These are phyloP conservation scores for Cetonia aurata DNA, from an alignment of 2,888 invertebrate genomes.

Conservation along the genomic window DNA sequence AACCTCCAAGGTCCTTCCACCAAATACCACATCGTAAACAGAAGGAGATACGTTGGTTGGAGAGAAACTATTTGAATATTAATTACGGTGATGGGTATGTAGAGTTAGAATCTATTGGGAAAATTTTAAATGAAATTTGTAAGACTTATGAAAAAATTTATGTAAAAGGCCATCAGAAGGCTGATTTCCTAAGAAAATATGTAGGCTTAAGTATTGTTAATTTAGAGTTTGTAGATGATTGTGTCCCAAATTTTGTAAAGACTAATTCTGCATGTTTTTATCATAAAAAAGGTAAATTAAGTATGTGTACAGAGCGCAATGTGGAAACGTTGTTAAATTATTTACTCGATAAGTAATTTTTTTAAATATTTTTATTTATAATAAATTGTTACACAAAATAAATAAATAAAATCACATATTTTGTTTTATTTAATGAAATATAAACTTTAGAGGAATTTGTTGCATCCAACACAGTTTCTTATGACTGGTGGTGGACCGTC, in stretches of 20 bases:
- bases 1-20: conserved; percentile 8
- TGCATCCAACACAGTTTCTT: too few relatives aligned
- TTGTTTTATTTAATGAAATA: too few relatives aligned
- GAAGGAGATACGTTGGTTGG: conserved; percentile 18
- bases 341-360: neutral
- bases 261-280: neutral
- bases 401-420: too few relatives aligned
- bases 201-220: conserved; percentile 6
- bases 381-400: too few relatives aligned
- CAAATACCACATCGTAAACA: neutral
- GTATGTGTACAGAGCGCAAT: conserved; percentile 3
- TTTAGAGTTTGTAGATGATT: neutral
- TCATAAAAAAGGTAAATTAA: conserved; percentile 1
- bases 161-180: conserved; percentile 10
- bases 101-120: neutral
- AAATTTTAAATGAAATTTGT: conserved; percentile 5
- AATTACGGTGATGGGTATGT: conserved; percentile 11
- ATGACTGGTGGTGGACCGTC: too few relatives aligned
- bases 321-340: neutral
- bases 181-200: conserved; percentile 4
- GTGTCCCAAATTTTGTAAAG: neutral
- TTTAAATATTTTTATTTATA: too few relatives aligned
- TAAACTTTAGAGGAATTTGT: too few relatives aligned
- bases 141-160: conserved; percentile 3
- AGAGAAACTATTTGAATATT: conserved; percentile 14